Percentiles rank a stretch among this genome's conserved stretches.
Conservation (phyloP, 2,888 invertebrate species). For the Lysandra bellargus region DNA sequence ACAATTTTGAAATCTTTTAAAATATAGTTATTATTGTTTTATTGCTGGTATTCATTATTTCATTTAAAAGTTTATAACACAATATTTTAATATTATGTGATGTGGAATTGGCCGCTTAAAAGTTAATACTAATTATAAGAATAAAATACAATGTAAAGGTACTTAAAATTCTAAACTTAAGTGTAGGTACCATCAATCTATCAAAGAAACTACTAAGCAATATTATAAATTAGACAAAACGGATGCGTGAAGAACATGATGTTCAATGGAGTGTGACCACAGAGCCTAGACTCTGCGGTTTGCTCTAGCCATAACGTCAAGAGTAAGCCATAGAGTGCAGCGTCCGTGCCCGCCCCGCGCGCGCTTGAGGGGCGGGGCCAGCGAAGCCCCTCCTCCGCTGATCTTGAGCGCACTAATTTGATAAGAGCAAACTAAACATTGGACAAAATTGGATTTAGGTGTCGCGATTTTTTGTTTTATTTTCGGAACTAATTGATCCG, state of each 20-base stretch:
- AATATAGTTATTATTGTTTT: no score
- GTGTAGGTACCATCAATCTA: no score
- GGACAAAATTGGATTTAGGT: constrained; percentile 9
- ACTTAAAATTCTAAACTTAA: no score
- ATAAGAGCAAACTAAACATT: constrained; percentile 15
- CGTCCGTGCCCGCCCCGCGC: constrained; percentile 60
- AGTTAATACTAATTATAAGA: no score
- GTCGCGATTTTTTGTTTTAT: not conserved
- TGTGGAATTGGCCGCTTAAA: no score
- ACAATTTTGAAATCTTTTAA: no score
- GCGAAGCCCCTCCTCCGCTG: constrained; percentile 55
- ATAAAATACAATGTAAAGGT: no score
- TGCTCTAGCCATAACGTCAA: not conserved
- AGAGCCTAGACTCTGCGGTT: constrained; percentile 35
- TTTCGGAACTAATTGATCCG: not conserved
- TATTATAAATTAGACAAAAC: constrained; percentile 10
- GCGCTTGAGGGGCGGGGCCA: constrained; percentile 65
- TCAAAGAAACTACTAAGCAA: not conserved
- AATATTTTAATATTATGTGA: no score
- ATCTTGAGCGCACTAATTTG: constrained; percentile 29
- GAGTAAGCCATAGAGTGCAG: constrained; percentile 37
- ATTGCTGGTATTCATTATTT: no score
- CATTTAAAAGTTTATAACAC: no score
- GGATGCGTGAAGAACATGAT: constrained; percentile 24
- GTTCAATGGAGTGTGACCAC: constrained; percentile 23